Evolutionary conservation across 2,113 vertebrate genomes (phyloP).

Genomic region (Pipra filicauda): DNA sequence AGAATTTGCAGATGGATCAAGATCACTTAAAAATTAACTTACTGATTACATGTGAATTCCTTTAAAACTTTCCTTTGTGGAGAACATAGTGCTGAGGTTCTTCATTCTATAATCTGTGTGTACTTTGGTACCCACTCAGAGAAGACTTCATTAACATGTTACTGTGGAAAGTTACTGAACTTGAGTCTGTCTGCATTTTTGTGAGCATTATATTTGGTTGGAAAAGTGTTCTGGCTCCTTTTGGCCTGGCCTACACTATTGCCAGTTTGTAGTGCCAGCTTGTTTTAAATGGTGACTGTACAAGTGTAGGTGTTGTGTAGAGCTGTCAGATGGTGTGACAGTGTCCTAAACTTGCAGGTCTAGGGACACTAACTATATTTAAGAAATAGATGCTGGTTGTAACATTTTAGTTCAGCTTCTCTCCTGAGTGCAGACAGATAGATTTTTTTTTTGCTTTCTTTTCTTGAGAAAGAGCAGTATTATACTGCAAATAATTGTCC

Average conservation of each 20-base stretch:
- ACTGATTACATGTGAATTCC: background rate
- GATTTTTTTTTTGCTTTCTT: background rate
- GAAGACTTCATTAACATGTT: background rate
- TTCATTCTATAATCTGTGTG: background rate
- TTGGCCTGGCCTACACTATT: background rate
- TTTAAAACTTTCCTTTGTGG: background rate
- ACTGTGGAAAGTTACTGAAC: background rate
- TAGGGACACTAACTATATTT: background rate
- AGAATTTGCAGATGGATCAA: constrained; percentile 3
- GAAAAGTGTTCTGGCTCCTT: constrained; percentile 15
- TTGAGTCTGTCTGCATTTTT: constrained; percentile 39
- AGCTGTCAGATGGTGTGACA: background rate
- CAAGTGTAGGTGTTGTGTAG: background rate
- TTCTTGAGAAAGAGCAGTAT: background rate
- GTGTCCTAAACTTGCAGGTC: background rate
- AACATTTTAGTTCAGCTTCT: background rate
- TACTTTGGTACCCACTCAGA: background rate
- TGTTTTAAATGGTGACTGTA: background rate
- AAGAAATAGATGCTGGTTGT: background rate
- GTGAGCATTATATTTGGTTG: constrained; percentile 35
- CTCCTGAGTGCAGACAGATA: background rate
- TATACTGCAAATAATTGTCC: background rate
- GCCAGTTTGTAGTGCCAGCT: background rate
- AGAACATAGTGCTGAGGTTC: background rate
- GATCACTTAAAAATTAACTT: background rate